phyloP scores from a whole-genome alignment of 2,797 vertebrate genomes.

The Sebastes matsubarae region DNA sequence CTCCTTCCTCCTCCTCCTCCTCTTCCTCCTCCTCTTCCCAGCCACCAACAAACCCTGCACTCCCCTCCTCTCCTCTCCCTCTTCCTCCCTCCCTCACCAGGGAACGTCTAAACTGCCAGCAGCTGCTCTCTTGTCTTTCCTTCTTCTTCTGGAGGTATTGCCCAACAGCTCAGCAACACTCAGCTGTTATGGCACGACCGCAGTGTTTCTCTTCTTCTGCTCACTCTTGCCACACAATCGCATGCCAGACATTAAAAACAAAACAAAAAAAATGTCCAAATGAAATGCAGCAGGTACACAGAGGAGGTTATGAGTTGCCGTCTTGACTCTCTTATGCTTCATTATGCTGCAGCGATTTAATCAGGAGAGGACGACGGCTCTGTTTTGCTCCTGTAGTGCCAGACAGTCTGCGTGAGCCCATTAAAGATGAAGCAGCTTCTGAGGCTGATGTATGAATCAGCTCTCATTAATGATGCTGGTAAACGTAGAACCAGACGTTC shows the following conservation, averaged over 20 bases:
- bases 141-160: conserved; percentile 51
- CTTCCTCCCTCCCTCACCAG: conserved; percentile 19
- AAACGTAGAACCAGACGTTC: neutral
- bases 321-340: conserved; percentile 37
- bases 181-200: conserved; percentile 38
- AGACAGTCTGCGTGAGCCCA: conserved; percentile 44
- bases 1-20: neutral
- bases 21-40: conserved; percentile 4
- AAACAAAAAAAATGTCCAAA: neutral
- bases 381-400: conserved; percentile 32
- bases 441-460: conserved; percentile 37
- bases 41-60: conserved; percentile 14
- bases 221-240: conserved; percentile 2
- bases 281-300: conserved; percentile 40
- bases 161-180: conserved; percentile 41
- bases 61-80: conserved; percentile 7
- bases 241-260: no score
- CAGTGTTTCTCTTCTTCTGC: conserved; percentile 9
- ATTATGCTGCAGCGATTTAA: conserved; percentile 53
- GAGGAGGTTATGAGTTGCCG: conserved; percentile 3
- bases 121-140: conserved; percentile 61
- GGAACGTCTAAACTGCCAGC: conserved; percentile 47
- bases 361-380: conserved; percentile 15
- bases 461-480: conserved; percentile 9
- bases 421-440: conserved; percentile 53